Base-by-base conservation (phyloP, 2,113 vertebrate genomes). In the Oreochromis niloticus region DNA sequence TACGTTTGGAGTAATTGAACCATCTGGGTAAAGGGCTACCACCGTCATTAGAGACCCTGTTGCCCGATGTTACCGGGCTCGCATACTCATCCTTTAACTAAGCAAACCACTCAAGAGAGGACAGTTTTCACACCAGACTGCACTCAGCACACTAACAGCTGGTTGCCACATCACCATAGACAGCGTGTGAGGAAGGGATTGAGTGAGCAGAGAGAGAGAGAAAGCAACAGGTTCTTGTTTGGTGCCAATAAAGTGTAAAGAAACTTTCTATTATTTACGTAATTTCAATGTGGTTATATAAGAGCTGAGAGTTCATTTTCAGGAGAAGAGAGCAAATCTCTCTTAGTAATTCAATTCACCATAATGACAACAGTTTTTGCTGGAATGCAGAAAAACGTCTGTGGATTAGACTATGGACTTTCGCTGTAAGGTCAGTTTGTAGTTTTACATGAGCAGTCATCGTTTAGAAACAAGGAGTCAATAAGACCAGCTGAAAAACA, bases 91-190 rank as follows among this genome's bases (percentile, higher is more conserved):
- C 79, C 52, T 54, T 89, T 91, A 68, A 55, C 90, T 87, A 86
- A 87, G 81, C 59, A 91, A 87, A 91, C 87, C 87, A 92, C 91
- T 90, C 85, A 89, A 80, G 48, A 88, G 61, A 66, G 14, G 66
- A 85, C 85, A 13, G 30, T 81, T 88, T 89, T 89, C 91, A 93
- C 93, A 93, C 85, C 86, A 91, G 82, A 88, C 81, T 91, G 85
- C 87, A 82, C 92, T 91, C 6, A 2, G 92, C 84, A 91, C 85
- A 95, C 86, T 54, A 87, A 86, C 87, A 85, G 87, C 88, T 87
- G 87, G 80, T 88, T 92, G 93, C 90, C 88, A 94, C 92, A 92
- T 94, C 92, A 89, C 80, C 93, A 85, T 52, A 39, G 87, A 86
- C 68, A 10, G 57, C 5, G 9, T 9, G 17, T 81, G 27, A 88